Conservation (phyloP, 2,797 vertebrate genomes). For the Argya squamiceps region DNA sequence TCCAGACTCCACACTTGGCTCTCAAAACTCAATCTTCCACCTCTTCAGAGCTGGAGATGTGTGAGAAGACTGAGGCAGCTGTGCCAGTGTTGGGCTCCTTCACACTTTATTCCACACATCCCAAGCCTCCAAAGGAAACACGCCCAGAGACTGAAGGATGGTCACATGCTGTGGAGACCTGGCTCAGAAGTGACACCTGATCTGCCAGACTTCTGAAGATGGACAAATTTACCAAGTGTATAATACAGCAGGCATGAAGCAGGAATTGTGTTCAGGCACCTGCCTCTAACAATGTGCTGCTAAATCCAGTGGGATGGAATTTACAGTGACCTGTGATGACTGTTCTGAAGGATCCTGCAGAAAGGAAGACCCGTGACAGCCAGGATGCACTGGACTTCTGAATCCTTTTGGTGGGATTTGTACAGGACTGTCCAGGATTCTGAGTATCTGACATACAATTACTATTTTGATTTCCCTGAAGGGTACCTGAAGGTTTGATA, state of each 20-base stretch:
- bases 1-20: background rate
- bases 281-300: background rate
- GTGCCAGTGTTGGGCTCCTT: background rate
- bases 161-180: background rate
- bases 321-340: rapidly evolving
- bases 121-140: background rate
- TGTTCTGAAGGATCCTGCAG: background rate
- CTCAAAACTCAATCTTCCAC: background rate
- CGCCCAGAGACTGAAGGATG: background rate
- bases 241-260: background rate
- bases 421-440: background rate
- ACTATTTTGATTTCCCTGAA: background rate
- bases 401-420: background rate
- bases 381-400: background rate
- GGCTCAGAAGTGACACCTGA: background rate
- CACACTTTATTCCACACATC: background rate
- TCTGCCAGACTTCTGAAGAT: background rate
- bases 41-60: background rate
- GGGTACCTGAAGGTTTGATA: background rate
- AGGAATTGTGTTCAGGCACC: background rate
- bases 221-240: background rate
- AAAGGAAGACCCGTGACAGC: background rate
- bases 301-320: background rate
- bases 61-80: background rate
- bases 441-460: background rate